phyloP scores from a whole-genome alignment of 2,113 vertebrate species.

The Tachuris rubrigastra region DNA sequence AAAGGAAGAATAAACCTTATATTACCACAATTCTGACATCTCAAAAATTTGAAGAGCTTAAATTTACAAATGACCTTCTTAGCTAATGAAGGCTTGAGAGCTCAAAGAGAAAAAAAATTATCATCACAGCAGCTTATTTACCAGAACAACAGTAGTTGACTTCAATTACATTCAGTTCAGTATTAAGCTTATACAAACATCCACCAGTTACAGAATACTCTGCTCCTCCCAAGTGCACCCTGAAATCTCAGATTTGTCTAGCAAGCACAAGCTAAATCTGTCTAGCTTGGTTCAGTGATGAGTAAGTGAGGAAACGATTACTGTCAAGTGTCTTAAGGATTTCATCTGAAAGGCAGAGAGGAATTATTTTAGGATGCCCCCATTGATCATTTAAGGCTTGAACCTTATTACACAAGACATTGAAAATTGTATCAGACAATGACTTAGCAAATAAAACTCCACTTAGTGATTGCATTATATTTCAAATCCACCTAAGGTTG shows the following conservation, averaged over 20 bases:
- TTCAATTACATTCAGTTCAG: not conserved
- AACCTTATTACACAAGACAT: conserved; percentile 3
- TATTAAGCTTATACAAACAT: not conserved
- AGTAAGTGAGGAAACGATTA: conserved; percentile 58
- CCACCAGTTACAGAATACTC: not conserved
- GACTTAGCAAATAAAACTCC: conserved; percentile 24
- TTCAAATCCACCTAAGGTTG: conserved; percentile 1
- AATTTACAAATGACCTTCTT: not conserved
- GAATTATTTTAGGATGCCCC: conserved; percentile 49
- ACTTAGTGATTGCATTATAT: not conserved
- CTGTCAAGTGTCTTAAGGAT: conserved; percentile 54
- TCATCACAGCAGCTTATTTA: not conserved
- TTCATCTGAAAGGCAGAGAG: conserved; percentile 41
- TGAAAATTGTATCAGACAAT: conserved; percentile 7
- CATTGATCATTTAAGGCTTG: conserved; percentile 23
- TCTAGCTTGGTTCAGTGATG: conserved; percentile 41
- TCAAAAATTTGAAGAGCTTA: not conserved
- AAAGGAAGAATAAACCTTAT: not conserved
- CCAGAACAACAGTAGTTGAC: not conserved
- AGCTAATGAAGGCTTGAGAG: not conserved
- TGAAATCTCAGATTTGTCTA: conserved; percentile 43
- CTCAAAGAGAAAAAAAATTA: not conserved
- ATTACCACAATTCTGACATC: not conserved
- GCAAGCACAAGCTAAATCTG: conserved; percentile 61
- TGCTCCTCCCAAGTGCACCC: not conserved